Evolutionary conservation across 2,113 vertebrate species (phyloP), one percentile per base, ranked within the genome.

Genomic region (Panthera uncia): DNA sequence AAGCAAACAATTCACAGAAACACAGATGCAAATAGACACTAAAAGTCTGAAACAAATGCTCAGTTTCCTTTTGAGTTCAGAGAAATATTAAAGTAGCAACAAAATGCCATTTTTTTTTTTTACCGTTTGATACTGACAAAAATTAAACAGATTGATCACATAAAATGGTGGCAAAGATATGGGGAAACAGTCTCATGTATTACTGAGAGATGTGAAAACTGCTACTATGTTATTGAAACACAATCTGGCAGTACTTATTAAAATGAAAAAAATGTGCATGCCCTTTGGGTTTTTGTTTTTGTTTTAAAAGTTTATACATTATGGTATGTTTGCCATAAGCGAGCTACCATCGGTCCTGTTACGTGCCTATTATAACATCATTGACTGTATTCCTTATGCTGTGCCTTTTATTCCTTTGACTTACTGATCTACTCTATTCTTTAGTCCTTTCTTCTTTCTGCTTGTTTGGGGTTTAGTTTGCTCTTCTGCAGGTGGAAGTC

Each of bases 191-290:
- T 73, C 29, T 45, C 41, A n/a, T n/a, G 19, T 18, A 41, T 89
- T 79, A 84, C 38, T 33, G 15, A 73, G 29, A 78, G 19, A 18
- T 66, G 8, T 76, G 50, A 41, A 48, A 84, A 85, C 6, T 83
- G 52, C 61, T 91, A 15, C 29, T 91, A 2, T 80, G 61, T 89
- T 86, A 92, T 19, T 84, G 89, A 69, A 84, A 96, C 86, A 81
- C 92, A 95, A 79, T 83, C 74, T 69, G 25, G 12, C 27, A 74
- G 38, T 38, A 65, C 38, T 86, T 87, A 93, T 80, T 96, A 87
- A 97, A 89, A 87, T 95, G 23, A 94, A 86, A 61, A 97, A 97
- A 92, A 78, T 93, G 29, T 23, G 4, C 45, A 79, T 57, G 38
- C 23, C 45, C 41, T 95, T 96, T 95, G 74, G 15, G 74, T 45